Evolutionary conservation across 2,797 vertebrate species (phyloP).

Genomic region (Ambastaia sidthimunki): DNA sequence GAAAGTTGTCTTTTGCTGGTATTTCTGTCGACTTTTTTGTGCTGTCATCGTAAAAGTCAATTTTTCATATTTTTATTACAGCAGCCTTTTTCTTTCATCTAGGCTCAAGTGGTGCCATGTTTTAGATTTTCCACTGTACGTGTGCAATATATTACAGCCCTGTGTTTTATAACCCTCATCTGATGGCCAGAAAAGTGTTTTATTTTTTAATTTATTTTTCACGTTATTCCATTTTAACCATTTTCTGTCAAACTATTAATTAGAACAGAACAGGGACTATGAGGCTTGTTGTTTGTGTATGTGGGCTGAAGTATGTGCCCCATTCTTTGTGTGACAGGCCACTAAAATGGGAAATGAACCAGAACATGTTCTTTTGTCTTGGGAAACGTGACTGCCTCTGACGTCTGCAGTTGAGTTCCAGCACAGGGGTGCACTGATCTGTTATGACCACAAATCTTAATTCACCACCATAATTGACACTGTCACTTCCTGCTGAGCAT

Average conservation of each 20-base stretch:
- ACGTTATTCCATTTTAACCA: not conserved
- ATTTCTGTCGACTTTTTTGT: not conserved
- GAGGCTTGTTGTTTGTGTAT: conserved; percentile 8
- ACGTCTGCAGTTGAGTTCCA: not conserved
- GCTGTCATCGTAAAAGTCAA: not conserved
- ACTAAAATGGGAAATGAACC: conserved; percentile 46
- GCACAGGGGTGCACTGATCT: not conserved
- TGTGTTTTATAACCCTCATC: not conserved
- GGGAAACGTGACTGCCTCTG: not conserved
- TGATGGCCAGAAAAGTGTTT: not conserved
- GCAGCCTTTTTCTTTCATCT: not conserved
- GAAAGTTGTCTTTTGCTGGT: no score
- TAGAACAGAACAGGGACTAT: not conserved
- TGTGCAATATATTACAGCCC: not conserved
- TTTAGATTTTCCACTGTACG: not conserved
- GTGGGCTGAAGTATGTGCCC: not conserved
- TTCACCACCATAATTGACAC: conserved; percentile 52
- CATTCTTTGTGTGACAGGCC: not conserved
- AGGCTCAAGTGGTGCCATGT: not conserved
- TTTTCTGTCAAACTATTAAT: not conserved
- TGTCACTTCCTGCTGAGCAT: conserved; percentile 51
- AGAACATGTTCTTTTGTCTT: conserved; percentile 35
- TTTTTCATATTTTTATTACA: not conserved
- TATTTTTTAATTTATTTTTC: not conserved
- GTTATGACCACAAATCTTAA: conserved; percentile 22